Evolutionary conservation across 1,140 invertebrate species (phyloP).

Genomic region (Heliconius congener): DNA sequence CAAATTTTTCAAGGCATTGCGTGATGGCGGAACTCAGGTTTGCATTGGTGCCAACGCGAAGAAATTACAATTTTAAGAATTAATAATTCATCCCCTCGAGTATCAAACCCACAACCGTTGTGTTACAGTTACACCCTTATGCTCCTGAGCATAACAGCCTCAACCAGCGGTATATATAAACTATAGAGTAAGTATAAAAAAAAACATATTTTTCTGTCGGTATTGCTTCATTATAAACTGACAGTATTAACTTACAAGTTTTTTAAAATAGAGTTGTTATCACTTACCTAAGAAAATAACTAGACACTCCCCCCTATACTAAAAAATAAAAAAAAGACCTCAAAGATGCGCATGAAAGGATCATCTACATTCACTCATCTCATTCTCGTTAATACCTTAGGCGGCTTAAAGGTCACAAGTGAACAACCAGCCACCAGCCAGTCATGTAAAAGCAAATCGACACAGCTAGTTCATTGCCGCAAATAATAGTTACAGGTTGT

Average conservation of each 20-base stretch:
- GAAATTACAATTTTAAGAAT: no score
- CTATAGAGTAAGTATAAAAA: no score
- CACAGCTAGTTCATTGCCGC: conserved; percentile 62
- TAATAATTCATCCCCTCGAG: no score
- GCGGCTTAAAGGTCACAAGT: conserved; percentile 69
- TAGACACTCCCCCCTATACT: background rate
- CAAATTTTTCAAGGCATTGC: no score
- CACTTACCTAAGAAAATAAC: background rate
- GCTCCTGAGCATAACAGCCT: no score
- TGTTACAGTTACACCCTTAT: no score
- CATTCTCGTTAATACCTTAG: conserved; percentile 51
- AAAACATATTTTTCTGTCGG: background rate
- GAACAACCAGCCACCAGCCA: conserved; percentile 66
- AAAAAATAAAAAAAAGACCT: background rate
- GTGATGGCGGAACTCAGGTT: no score
- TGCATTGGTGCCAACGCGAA: no score
- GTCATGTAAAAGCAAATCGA: conserved; percentile 58
- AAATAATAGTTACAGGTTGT: conserved; percentile 63
- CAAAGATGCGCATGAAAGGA: conserved; percentile 25
- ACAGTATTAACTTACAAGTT: background rate
- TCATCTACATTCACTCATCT: conserved; percentile 30
- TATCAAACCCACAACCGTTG: no score
- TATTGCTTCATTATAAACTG: background rate
- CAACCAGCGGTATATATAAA: no score
- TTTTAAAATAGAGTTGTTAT: background rate